phyloP scores from a whole-genome alignment of 2,888 invertebrate genomes.

The Penaeus monodon region DNA sequence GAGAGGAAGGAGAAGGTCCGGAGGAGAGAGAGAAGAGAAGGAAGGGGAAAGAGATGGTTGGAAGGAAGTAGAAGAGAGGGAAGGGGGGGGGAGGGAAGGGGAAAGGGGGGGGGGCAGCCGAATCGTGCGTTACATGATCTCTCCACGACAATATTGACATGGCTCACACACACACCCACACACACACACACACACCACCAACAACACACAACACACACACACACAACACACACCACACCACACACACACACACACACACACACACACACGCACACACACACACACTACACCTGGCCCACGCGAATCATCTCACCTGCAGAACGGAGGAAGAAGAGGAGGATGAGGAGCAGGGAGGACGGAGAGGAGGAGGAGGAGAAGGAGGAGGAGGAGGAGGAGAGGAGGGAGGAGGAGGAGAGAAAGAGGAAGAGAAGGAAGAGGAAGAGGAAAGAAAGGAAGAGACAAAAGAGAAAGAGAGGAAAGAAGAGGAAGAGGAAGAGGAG shows the following conservation, averaged over 20 bases:
- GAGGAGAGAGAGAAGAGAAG: not conserved
- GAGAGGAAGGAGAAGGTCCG: not conserved
- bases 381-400: too few species aligned
- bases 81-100: not conserved
- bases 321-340: too few species aligned
- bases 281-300: too few species aligned
- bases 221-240: conserved; percentile 32
- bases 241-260: conserved; percentile 36
- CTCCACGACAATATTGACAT: conserved; percentile 57
- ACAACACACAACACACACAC: conserved; percentile 39
- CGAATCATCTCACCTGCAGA: too few species aligned
- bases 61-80: not conserved
- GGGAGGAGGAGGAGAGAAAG: too few species aligned
- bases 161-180: conserved; percentile 46
- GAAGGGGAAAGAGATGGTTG: too few species aligned
- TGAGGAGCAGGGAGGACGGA: too few species aligned
- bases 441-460: too few species aligned
- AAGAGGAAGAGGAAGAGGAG: not conserved
- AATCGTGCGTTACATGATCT: conserved; percentile 41
- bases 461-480: too few species aligned
- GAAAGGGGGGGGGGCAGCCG: not conserved
- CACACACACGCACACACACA: conserved; percentile 38
- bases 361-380: too few species aligned
- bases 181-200: conserved; percentile 23
- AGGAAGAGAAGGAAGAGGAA: too few species aligned